Conservation (phyloP, 2,888 invertebrate genomes). For the Cerceris rybyensis region DNA sequence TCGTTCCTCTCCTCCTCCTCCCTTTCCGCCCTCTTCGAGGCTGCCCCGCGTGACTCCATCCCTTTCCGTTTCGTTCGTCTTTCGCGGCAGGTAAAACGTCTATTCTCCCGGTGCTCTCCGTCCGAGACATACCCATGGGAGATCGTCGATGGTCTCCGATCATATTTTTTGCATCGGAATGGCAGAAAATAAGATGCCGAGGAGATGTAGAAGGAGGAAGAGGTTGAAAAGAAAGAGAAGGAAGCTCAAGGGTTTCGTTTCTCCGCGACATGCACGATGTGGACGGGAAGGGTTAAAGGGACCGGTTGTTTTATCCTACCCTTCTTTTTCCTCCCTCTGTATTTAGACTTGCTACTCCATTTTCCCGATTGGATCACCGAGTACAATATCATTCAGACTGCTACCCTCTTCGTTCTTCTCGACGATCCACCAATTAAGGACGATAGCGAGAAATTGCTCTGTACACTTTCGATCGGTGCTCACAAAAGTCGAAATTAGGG, state of each 20-base stretch:
- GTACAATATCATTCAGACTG: not conserved
- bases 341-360: not conserved
- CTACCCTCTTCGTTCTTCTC: no score
- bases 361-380: not conserved
- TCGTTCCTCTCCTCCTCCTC: slow-evolving; percentile 9
- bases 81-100: slow-evolving; percentile 69
- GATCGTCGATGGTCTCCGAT: slow-evolving; percentile 67
- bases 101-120: slow-evolving; percentile 68
- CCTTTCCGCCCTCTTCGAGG: slow-evolving; percentile 38
- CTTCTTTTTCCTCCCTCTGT: slow-evolving; percentile 1
- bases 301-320: not conserved
- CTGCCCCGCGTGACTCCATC: slow-evolving; percentile 35
- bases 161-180: slow-evolving; percentile 74
- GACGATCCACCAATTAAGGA: no score
- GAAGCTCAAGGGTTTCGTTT: slow-evolving; percentile 51
- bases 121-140: slow-evolving; percentile 69
- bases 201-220: no score
- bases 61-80: slow-evolving; percentile 50
- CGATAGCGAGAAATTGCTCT: no score
- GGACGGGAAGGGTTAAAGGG: not conserved
- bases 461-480: no score
- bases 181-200: slow-evolving; percentile 65
- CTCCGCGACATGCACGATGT: slow-evolving; percentile 52
- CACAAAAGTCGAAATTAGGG: no score
- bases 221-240: slow-evolving; percentile 49